phyloP scores from a whole-genome alignment of 2,888 invertebrate genomes.

The Dichetophora obliterata region DNA sequence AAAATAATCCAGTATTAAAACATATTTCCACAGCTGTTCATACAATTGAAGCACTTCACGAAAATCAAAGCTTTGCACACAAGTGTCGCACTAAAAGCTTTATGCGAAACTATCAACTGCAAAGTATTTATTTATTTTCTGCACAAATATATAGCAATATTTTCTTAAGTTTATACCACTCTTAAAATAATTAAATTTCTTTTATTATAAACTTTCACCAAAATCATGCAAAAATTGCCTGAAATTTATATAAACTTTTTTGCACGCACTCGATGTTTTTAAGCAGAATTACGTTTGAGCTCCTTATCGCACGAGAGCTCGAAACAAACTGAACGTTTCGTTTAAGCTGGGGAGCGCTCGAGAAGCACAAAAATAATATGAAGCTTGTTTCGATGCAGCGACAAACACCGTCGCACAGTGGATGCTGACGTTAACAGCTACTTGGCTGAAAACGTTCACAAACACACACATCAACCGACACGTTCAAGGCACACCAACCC shows the following conservation, averaged over 20 bases:
- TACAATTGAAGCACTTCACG: constrained; percentile 38
- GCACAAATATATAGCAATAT: background rate
- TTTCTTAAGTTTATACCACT: background rate
- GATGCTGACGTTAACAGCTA: constrained; percentile 12
- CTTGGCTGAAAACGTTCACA: constrained; percentile 12
- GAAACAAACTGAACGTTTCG: constrained; percentile 58
- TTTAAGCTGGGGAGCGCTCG: background rate
- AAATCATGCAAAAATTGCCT: background rate
- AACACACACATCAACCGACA: background rate
- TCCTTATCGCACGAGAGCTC: constrained; percentile 63
- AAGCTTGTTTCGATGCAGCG: background rate
- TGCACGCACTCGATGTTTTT: background rate
- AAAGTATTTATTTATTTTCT: background rate
- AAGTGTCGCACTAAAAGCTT: background rate
- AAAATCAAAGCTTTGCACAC: background rate
- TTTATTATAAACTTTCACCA: background rate
- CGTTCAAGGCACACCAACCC: constrained; percentile 2
- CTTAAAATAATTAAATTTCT: constrained; percentile 1
- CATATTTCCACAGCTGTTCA: constrained; percentile 61
- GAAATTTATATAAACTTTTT: background rate
- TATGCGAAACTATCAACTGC: background rate
- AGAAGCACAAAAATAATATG: background rate
- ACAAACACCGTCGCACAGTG: background rate
- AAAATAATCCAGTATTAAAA: constrained; percentile 59
- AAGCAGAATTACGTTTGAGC: background rate